A percentile compares a stretch with the other conserved stretches of the same genome.
Conservation (phyloP, 2,888 invertebrate species). For the Ochropacha duplaris region DNA sequence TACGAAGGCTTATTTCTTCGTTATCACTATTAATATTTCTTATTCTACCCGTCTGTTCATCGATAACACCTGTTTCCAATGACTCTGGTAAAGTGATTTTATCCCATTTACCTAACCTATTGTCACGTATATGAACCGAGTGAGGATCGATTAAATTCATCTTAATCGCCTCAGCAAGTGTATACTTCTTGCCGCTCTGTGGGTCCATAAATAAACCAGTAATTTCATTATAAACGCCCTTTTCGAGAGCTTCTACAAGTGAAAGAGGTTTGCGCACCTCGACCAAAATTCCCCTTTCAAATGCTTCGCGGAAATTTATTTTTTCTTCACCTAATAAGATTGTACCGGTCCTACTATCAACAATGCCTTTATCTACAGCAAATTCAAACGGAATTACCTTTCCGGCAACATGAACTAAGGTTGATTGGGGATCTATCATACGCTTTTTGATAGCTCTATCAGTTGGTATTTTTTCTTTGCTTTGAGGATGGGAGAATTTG, state of each 20-base stretch:
- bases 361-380: slow-evolving; percentile 89
- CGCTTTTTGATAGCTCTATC: slow-evolving; percentile 93
- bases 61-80: slow-evolving; percentile 88
- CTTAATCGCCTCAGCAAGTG: slow-evolving; percentile 91
- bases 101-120: slow-evolving; percentile 88
- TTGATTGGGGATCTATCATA: slow-evolving; percentile 92
- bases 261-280: slow-evolving; percentile 92
- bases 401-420: slow-evolving; percentile 92
- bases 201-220: slow-evolving; percentile 94
- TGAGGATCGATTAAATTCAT: slow-evolving; percentile 91
- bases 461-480: slow-evolving; percentile 90
- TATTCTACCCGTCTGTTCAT: slow-evolving; percentile 87
- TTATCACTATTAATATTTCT: slow-evolving; percentile 86
- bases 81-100: slow-evolving; percentile 91
- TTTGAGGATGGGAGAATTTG: slow-evolving; percentile 90
- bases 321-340: slow-evolving; percentile 84
- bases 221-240: slow-evolving; percentile 89
- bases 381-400: slow-evolving; percentile 92
- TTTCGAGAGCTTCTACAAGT: slow-evolving; percentile 90
- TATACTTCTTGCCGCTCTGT: slow-evolving; percentile 88
- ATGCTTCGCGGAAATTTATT: slow-evolving; percentile 92
- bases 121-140: slow-evolving; percentile 92
- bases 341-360: slow-evolving; percentile 89
- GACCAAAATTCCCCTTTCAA: slow-evolving; percentile 91
- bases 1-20: slow-evolving; percentile 86